Evolutionary conservation across 2,888 invertebrate species (phyloP), one percentile per base, ranked within the genome.

Genomic region (Esperia sulphurella): DNA sequence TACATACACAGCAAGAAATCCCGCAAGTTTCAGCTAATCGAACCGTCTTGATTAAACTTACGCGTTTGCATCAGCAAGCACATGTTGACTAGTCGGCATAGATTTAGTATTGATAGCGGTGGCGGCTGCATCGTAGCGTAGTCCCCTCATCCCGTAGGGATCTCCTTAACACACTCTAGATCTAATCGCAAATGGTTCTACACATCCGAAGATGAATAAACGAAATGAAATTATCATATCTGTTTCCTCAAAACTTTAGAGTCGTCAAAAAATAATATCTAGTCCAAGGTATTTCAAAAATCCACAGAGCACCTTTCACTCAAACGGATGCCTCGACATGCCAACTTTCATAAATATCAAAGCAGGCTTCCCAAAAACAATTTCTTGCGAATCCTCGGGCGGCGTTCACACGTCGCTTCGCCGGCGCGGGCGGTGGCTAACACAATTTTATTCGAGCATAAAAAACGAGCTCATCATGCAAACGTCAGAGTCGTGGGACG

Each of bases 391-490:
- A 79, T 76, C 73, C 71, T 72, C 70, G 49, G 63, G 59, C 68
- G 67, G 76, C 64, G 73, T 79, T 82, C 84, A 79, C 84, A 84
- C 83, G 84, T 83, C 78, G 83, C 35, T 39, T 83, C 82, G 77
- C 69, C 73, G 63, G 67, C 73, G 68, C 59, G 52, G 66, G 67
- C 66, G 73, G 71, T 72, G 84, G 84, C 86, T 87, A 88, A 89
- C 88, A 82, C 85, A 85, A 87, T 88, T 88, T 86, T 84, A 86
- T 85, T 85, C 82, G 79, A 75, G 86, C 87, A 87, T 89, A 89
- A 89, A 87, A 87, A 88, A 87, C 80, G 84, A 81, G 84, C 81
- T 88, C 88, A 89, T 88, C 88, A 89, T 86, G 86, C 87, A 87
- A 87, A 89, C 88, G 86, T 83, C 88, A 81, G 79, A 84, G 79